Base-by-base conservation (phyloP, 2,113 vertebrate species). In the Pseudorectes ferrugineus region DNA sequence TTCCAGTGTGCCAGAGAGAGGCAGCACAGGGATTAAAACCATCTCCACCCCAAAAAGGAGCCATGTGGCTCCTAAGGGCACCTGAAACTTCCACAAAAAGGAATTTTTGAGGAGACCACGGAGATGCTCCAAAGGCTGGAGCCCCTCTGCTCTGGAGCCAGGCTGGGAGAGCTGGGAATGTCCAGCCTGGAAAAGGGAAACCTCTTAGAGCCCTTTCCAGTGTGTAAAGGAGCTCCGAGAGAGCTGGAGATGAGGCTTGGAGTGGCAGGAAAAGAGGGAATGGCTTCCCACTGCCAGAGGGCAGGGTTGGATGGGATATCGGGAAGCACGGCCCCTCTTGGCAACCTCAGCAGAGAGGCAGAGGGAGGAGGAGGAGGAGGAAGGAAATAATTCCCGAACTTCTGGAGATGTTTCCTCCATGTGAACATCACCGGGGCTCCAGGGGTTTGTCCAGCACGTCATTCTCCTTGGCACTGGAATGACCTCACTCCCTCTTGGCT, bases 211-310 rank as follows among this genome's bases (percentile, higher is more conserved):
- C 33, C 20, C 7, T 3, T 81, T 52, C 38, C 76, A 67, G 68
- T 4, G 28, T 16, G 1, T 46, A 0, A 67, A 61, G 6, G 6
- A 3, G 16, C 38, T 35, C 25, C 45, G 22, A 1, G 29, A 46
- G 46, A 68, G 46, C 29, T 42, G 70, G n/a, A 68, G n/a, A 40
- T 1, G 12, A 29, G 6, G 3, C 4, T 25, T 18, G 70, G 45
- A 67, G 11, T 9, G 29, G 31, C 33, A 68, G 25, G 21, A 54
- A 31, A 33, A 40, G 17, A 46, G 40, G 40, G 70, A 75, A 82
- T 35, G 21, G 21, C 17, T 49, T 72, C 58, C 22, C 43, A 13
- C 25, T 79, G 42, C 12, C 43, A 43, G 21, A 79, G 19, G 67
- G 42, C 17, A 42, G 29, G 38, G 31, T 14, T 8, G 11, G 46